These are phyloP conservation scores for Euura saliciscinereae DNA, from an alignment of 1,140 invertebrate species.

Conservation along the genomic window DNA sequence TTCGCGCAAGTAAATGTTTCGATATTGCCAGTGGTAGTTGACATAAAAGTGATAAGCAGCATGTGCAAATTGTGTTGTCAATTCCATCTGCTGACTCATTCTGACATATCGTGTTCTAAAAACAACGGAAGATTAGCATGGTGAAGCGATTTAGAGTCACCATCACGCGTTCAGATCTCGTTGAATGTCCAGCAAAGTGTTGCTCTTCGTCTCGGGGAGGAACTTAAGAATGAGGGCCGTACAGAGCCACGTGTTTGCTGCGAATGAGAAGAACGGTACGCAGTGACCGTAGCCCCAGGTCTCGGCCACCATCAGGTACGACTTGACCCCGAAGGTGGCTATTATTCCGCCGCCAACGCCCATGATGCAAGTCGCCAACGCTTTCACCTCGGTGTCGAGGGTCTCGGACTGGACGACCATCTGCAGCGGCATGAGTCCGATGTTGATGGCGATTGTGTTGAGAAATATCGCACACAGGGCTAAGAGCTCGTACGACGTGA, in stretches of 20 bases:
- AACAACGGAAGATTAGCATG: background rate
- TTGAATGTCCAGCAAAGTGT: conserved; percentile 63
- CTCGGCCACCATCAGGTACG: conserved; percentile 68
- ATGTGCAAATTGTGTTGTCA: background rate
- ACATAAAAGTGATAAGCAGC: no score
- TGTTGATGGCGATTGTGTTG: conserved; percentile 70
- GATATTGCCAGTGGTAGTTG: no score
- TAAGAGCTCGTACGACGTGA: conserved; percentile 56
- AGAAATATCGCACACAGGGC: conserved; percentile 65
- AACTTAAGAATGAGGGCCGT: conserved; percentile 66
- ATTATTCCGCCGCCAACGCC: conserved; percentile 71
- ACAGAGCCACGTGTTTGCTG: conserved; percentile 52
- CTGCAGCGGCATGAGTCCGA: conserved; percentile 72
- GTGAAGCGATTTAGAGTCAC: no score
- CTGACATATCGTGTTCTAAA: background rate
- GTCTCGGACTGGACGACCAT: conserved; percentile 74
- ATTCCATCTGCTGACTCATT: background rate
- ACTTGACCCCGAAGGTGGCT: conserved; percentile 73
- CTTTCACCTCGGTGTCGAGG: conserved; percentile 71
- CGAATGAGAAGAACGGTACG: conserved; percentile 74
- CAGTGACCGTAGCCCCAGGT: conserved; percentile 64
- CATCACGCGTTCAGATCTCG: conserved; percentile 24
- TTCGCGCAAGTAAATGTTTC: no score
- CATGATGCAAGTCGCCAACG: conserved; percentile 69
- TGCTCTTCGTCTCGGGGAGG: conserved; percentile 81